Percentiles rank a stretch among this genome's conserved stretches.
Conservation (phyloP, 2,888 invertebrate species). For the Spodoptera exigua region DNA sequence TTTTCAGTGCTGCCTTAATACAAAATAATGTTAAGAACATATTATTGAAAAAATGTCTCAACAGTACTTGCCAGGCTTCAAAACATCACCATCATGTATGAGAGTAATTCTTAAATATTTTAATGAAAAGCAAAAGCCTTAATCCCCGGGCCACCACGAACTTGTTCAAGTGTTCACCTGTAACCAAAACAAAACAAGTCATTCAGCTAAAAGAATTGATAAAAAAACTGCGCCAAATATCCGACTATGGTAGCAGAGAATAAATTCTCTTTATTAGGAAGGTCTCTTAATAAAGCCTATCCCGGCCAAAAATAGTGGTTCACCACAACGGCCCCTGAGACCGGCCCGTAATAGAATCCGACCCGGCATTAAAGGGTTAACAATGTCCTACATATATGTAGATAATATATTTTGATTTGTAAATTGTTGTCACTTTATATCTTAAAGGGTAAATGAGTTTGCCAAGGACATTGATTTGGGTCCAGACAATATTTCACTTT, state of each 20-base stretch:
- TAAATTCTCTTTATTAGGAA: conserved; percentile 79
- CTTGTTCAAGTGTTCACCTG: conserved; percentile 10
- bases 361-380: conserved; percentile 68
- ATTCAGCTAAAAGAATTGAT: conserved; percentile 24
- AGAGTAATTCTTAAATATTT: too few species aligned
- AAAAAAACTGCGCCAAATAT: conserved; percentile 47
- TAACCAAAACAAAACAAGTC: conserved; percentile 33
- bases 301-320: conserved; percentile 78
- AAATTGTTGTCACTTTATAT: conserved; percentile 48
- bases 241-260: conserved; percentile 55
- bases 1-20: too few species aligned
- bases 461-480: conserved; percentile 30
- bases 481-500: conserved; percentile 22
- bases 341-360: conserved; percentile 68
- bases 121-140: too few species aligned
- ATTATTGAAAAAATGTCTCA: too few species aligned
- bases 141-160: too few species aligned
- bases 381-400: conserved; percentile 57
- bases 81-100: too few species aligned
- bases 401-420: conserved; percentile 60
- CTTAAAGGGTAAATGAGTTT: conserved; percentile 41
- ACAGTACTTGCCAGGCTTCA: too few species aligned
- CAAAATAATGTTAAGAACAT: too few species aligned
- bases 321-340: conserved; percentile 66
- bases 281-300: conserved; percentile 75